Conservation (phyloP, 2,888 invertebrate species). For the Dryadula phaetusa region DNA sequence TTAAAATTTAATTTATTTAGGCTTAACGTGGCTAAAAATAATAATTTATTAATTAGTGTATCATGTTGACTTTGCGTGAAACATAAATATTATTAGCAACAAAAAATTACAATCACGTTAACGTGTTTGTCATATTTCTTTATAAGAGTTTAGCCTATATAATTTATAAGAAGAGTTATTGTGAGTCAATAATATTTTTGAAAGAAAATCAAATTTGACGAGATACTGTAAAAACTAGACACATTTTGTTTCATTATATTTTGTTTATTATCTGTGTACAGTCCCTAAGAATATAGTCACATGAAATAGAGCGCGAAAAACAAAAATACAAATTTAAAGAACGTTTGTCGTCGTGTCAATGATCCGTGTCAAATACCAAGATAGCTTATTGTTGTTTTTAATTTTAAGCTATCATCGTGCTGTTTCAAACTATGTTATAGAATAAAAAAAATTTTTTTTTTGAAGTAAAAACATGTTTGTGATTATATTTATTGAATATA, state of each 20-base stretch:
- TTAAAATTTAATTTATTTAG: too few species aligned
- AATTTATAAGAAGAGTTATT: neutral
- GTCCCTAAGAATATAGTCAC: conserved; percentile 41
- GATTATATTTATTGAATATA: too few species aligned
- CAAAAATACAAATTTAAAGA: conserved; percentile 49
- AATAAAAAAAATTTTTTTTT: too few species aligned
- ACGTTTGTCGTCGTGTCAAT: neutral
- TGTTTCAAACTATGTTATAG: neutral
- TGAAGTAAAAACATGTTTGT: too few species aligned
- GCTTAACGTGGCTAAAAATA: too few species aligned
- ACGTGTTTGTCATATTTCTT: neutral
- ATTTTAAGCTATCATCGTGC: neutral
- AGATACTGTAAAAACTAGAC: neutral
- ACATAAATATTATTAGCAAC: neutral
- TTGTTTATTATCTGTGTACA: too few species aligned
- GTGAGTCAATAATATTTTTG: too few species aligned
- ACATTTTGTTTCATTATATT: neutral
- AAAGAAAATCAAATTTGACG: too few species aligned
- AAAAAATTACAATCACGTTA: neutral
- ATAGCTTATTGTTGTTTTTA: conserved; percentile 1
- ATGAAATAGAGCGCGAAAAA: conserved; percentile 47
- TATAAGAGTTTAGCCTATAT: neutral
- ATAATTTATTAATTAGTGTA: neutral
- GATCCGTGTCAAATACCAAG: conserved; percentile 1
- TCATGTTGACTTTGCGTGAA: neutral